These are phyloP conservation scores for Dolichoris vasculosae DNA, from an alignment of 1,140 invertebrate species.

Conservation along the genomic window DNA sequence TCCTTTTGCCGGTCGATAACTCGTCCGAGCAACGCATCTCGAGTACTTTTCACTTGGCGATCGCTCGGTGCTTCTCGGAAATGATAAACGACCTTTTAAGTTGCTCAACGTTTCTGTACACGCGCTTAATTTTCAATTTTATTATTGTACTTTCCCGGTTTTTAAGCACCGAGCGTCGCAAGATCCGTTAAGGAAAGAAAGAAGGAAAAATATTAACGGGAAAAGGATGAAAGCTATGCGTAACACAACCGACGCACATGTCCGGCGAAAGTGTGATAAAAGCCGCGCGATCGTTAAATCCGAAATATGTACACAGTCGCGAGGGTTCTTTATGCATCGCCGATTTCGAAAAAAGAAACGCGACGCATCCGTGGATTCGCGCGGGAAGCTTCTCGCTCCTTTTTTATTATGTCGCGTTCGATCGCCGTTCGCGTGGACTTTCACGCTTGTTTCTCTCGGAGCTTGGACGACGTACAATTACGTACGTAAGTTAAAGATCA, in stretches of 20 bases:
- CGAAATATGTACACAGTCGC: background rate
- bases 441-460: background rate
- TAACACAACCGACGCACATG: background rate
- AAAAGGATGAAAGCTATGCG: background rate
- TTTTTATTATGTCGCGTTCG: background rate
- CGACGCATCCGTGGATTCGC: background rate
- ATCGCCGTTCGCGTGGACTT: background rate
- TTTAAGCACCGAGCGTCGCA: too few relatives aligned
- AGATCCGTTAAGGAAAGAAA: too few relatives aligned
- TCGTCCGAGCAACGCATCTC: background rate
- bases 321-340: background rate
- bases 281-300: constrained; percentile 42
- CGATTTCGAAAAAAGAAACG: background rate
- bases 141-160: constrained; percentile 5
- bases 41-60: background rate
- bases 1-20: background rate
- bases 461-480: background rate
- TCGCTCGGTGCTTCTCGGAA: background rate
- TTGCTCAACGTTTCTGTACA: background rate
- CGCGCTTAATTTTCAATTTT: constrained; percentile 11
- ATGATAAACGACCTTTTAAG: background rate
- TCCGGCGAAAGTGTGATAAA: constrained; percentile 51
- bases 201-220: too few relatives aligned
- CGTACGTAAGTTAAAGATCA: background rate
- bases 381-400: background rate